Percentiles rank a stretch among this genome's conserved stretches.
phyloP scores from a whole-genome alignment of 2,113 vertebrate species.

The Clarias magur region DNA sequence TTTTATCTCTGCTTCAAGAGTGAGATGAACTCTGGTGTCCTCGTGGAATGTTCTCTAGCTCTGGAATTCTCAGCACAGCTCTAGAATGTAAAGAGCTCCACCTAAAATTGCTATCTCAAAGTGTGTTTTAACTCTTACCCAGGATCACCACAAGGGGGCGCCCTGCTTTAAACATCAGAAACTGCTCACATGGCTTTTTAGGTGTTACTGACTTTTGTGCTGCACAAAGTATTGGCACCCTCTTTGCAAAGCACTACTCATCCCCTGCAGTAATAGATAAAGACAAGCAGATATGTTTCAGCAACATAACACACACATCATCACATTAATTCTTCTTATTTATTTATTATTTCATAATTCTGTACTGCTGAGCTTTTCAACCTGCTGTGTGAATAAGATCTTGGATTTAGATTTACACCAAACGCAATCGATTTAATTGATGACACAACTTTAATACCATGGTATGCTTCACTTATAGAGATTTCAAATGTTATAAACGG shows the following conservation, averaged over 20 bases:
- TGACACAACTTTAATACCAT: no score
- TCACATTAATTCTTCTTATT: neutral
- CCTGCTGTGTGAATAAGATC: neutral
- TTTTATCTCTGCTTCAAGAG: no score
- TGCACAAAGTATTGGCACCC: constrained; percentile 19
- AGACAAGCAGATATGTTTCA: neutral
- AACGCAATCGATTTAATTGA: neutral
- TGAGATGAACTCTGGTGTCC: neutral
- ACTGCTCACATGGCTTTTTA: no score
- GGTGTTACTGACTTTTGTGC: no score
- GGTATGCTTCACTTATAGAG: neutral
- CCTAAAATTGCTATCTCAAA: no score
- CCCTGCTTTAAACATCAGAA: no score
- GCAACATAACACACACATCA: neutral
- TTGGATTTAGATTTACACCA: neutral
- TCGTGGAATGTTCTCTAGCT: no score
- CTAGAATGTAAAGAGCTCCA: neutral
- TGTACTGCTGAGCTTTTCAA: neutral
- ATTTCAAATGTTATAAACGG: neutral
- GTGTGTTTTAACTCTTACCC: no score
- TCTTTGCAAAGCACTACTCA: neutral
- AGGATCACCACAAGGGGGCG: no score
- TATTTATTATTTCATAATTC: neutral
- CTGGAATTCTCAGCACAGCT: neutral
- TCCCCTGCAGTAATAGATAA: neutral